phyloP scores from a whole-genome alignment of 2,888 invertebrate species.

The Gymnoscelis rufifasciata region DNA sequence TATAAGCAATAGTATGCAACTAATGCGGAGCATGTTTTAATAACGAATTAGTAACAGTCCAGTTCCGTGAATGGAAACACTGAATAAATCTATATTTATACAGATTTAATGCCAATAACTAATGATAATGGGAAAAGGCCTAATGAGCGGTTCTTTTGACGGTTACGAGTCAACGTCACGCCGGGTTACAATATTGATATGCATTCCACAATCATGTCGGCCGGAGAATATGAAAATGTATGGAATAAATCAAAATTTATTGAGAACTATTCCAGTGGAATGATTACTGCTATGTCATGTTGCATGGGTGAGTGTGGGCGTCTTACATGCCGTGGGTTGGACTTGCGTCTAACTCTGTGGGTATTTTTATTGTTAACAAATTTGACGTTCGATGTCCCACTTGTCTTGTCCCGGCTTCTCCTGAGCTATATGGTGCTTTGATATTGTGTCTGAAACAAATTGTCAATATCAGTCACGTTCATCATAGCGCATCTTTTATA shows the following conservation, averaged over 20 bases:
- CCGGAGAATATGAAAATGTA: slow-evolving; percentile 39
- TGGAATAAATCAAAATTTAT: slow-evolving; percentile 56
- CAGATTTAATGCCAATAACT: slow-evolving; percentile 29
- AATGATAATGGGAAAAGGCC: slow-evolving; percentile 30
- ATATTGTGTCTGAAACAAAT: slow-evolving; percentile 25
- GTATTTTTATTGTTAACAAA: slow-evolving; percentile 49
- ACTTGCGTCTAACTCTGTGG: slow-evolving; percentile 35
- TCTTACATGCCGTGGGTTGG: slow-evolving; percentile 51
- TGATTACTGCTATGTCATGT: slow-evolving; percentile 54
- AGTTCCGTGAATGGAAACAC: slow-evolving; percentile 23
- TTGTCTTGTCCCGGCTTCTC: slow-evolving; percentile 22
- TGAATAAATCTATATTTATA: slow-evolving; percentile 29
- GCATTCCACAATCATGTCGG: slow-evolving; percentile 31
- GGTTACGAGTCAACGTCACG: slow-evolving; percentile 18
- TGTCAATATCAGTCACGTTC: slow-evolving; percentile 26
- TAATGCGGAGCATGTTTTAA: slow-evolving; percentile 7
- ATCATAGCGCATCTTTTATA: slow-evolving; percentile 20
- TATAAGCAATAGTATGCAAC: background rate
- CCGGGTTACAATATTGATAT: slow-evolving; percentile 25
- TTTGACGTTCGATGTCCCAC: slow-evolving; percentile 34
- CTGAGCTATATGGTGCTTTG: slow-evolving; percentile 18
- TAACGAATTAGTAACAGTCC: slow-evolving; percentile 19
- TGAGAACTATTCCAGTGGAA: slow-evolving; percentile 51
- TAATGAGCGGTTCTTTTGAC: slow-evolving; percentile 30
- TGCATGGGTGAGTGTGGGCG: slow-evolving; percentile 44